A percentile compares a stretch with the other conserved stretches of the same genome.
Evolutionary conservation across 2,888 invertebrate species (phyloP).

Genomic region (Epinotia nisella): DNA sequence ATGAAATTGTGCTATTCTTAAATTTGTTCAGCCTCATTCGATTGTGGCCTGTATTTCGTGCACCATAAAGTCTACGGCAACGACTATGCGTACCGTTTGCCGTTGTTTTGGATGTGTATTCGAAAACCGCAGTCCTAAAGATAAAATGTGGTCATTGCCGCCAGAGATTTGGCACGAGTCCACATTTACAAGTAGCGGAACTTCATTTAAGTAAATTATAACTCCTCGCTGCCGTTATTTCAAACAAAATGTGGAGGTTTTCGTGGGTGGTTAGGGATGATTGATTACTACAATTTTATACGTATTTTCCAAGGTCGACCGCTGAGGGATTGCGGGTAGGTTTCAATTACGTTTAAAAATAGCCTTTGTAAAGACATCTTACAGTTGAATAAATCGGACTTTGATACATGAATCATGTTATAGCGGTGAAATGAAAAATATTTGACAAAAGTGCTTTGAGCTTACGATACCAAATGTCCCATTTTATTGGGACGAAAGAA

Average conservation of each 20-base stretch:
- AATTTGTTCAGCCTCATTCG: constrained; percentile 6
- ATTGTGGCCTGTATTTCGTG: constrained; percentile 12
- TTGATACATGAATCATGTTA: background rate
- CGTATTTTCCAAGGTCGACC: constrained; percentile 33
- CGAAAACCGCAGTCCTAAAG: constrained; percentile 37
- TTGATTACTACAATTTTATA: constrained; percentile 40
- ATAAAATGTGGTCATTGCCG: constrained; percentile 40
- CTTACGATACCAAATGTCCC: too few relatives aligned
- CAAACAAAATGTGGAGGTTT: constrained; percentile 38
- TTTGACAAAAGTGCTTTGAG: background rate
- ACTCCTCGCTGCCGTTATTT: constrained; percentile 33
- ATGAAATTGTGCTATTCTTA: constrained; percentile 12
- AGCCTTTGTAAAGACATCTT: background rate
- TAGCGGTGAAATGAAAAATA: background rate
- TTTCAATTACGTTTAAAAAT: constrained; percentile 31
- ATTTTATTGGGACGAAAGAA: too few relatives aligned
- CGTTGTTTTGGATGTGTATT: constrained; percentile 33
- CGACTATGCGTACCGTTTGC: constrained; percentile 2
- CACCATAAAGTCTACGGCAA: constrained; percentile 14
- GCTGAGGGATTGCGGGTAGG: constrained; percentile 29
- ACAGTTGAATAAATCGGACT: background rate
- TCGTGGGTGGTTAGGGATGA: constrained; percentile 36
- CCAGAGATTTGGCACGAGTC: constrained; percentile 39
- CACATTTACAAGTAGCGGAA: constrained; percentile 40
- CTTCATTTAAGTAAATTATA: constrained; percentile 44